Percentiles rank a stretch among this genome's conserved stretches.
Evolutionary conservation across 2,888 invertebrate genomes (phyloP).

Genomic region (Metalampra italica): DNA sequence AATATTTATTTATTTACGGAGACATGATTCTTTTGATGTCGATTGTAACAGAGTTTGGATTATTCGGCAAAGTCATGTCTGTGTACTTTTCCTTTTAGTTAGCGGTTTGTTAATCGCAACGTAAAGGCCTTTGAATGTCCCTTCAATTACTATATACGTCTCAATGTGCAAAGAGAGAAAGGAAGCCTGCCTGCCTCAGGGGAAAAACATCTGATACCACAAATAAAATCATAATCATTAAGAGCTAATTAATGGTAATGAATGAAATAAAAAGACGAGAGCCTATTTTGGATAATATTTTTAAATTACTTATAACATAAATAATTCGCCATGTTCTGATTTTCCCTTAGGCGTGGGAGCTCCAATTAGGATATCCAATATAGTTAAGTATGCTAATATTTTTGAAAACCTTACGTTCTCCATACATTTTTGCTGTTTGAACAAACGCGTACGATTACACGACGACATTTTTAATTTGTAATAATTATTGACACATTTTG

Average conservation of each 20-base stretch:
- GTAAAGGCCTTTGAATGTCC: slow-evolving; percentile 9
- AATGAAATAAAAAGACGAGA: slow-evolving; percentile 3
- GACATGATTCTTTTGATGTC: slow-evolving; percentile 70
- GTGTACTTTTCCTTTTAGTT: slow-evolving; percentile 38
- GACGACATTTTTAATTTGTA: too few species aligned
- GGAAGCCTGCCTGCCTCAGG: slow-evolving; percentile 2
- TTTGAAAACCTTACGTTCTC: too few species aligned
- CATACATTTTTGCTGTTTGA: too few species aligned
- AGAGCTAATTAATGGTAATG: slow-evolving; percentile 2
- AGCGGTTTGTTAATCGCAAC: slow-evolving; percentile 29
- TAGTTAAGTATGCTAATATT: too few species aligned
- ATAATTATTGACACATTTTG: too few species aligned
- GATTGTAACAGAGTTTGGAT: slow-evolving; percentile 56
- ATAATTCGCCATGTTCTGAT: neutral
- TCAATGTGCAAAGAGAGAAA: slow-evolving; percentile 1
- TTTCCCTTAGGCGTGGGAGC: neutral
- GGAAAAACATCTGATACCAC: slow-evolving; percentile 3
- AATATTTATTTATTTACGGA: slow-evolving; percentile 69
- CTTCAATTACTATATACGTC: slow-evolving; percentile 7
- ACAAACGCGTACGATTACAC: too few species aligned
- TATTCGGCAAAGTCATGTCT: slow-evolving; percentile 50
- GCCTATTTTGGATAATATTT: slow-evolving; percentile 3
- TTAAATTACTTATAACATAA: too few species aligned
- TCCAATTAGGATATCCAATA: too few species aligned
- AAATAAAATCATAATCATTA: slow-evolving; percentile 5